Base-by-base conservation (phyloP, 2,888 invertebrate species). In the Drosophila melanosoma region DNA sequence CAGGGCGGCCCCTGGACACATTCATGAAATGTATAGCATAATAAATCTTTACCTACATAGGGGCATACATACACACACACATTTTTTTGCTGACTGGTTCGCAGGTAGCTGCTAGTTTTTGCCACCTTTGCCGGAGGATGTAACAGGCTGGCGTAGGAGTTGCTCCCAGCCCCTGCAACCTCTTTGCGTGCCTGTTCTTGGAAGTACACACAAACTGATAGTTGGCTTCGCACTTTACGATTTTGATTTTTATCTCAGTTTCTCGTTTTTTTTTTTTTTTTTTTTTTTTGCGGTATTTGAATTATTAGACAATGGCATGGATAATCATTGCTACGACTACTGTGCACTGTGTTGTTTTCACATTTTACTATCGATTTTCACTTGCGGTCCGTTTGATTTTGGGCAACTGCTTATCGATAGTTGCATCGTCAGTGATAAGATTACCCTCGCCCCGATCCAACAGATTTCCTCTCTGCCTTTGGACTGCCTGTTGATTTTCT, bases 1-100 rank as follows among this genome's bases (percentile, higher is more conserved):
- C 67, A 62, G 53, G 35, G 54, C 52, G 65, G 76, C 79, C 63
- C 68, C 81, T 78, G 79, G 70, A 69, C 74, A 79, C 85, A 86
- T 89, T 86, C 89, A 86, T 89, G 89, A 86, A 89, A 86, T 89
- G 85, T 86, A 89, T 87, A 89, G 85, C 87, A 86, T 86, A 89
- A 87, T 90, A 88, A 90, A 87, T 90, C 87, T 90, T 83, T 88
- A 83, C 83, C 69, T 71, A 78, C 68, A 76, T 79, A 20, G 40
- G 20, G 15, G 58, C 75, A 45, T 15, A 81, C 52, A 59, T 54
- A 49, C 33, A 26, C 40, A 26, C 40, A 59, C 35, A 58, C 58
- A 35, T 66, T 74, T 56, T 73, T 76, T 74, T 82, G 73, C 67
- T 54, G 82, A 61, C 74, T 56, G 61, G 56, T 64, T 76, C 76